Evolutionary conservation across 2,888 invertebrate genomes (phyloP), one percentile per base, ranked within the genome.

Genomic region (Diloba caeruleocephala): DNA sequence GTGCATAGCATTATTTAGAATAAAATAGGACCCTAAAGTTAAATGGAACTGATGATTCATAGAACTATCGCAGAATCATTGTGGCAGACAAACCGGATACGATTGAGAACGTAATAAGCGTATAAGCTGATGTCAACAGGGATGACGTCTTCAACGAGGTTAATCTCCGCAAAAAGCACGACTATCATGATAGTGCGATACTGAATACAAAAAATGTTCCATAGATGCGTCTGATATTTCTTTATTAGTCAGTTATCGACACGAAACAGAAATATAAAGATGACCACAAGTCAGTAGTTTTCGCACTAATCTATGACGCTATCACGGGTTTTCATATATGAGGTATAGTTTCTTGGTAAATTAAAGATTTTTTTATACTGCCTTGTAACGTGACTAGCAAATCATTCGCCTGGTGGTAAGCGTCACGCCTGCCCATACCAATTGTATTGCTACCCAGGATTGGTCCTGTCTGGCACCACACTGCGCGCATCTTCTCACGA

Each of bases 91-190:
- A 78, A 78, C 89, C 90, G 90, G 90, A 90, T 90, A 81, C 85
- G 76, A 69, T 73, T 72, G 76, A 79, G 66, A 78, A 79, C 80
- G 78, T 76, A 78, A 79, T 79, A 78, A 76, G 73, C 62, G 62
- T 55, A 51, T 74, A 72, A 76, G 89, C 88, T 90, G 90, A 91
- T 90, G 89, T 89, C 90, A 91, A 90, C 87, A 76, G 60, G 59
- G 71, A 84, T 90, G 88, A 87, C 88, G 88, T 79, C 81, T 79
- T 74, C 75, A 48, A 74, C 54, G 64, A 74, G 75, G 74, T 69
- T 66, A 71, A 78, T 65, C 70, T 65, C 66, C 23, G 66, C 63
- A 79, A 80, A 81, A 82, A 83, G 74, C 64, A 71, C 72, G 71
- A 69, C 66, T 71, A 70, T 69, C 74, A 74, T 69, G 67, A 76